These are phyloP conservation scores for Lordiphosa fenestrarum DNA, from an alignment of 2,888 invertebrate species.

Conservation along the genomic window DNA sequence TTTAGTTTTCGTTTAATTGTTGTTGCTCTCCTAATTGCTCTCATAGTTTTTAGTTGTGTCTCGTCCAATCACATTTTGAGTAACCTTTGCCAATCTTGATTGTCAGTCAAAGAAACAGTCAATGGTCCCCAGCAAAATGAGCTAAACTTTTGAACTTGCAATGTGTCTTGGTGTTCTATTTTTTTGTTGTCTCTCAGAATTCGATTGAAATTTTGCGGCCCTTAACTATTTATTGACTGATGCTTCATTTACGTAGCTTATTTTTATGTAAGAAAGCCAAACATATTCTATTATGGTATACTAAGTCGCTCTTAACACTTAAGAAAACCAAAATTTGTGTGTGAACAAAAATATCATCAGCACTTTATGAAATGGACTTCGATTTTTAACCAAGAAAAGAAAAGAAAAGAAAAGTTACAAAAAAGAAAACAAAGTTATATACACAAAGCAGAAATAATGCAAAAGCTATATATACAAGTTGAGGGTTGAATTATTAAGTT, in stretches of 20 bases:
- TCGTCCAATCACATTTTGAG: slow-evolving; percentile 65
- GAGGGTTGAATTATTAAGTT: slow-evolving; percentile 74
- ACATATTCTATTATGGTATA: slow-evolving; percentile 57
- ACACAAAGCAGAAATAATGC: slow-evolving; percentile 32
- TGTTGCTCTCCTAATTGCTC: slow-evolving; percentile 39
- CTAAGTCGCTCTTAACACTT: slow-evolving; percentile 68
- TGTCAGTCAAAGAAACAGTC: slow-evolving; percentile 76
- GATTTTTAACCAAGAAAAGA: slow-evolving; percentile 73
- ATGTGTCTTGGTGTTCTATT: neutral
- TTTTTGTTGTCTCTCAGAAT: neutral
- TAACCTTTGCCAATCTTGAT: slow-evolving; percentile 56
- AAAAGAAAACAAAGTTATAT: slow-evolving; percentile 39
- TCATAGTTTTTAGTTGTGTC: slow-evolving; percentile 68
- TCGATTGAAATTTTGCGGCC: slow-evolving; percentile 70
- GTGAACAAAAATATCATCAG: slow-evolving; percentile 80
- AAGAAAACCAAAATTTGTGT: slow-evolving; percentile 72
- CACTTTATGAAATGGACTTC: slow-evolving; percentile 80
- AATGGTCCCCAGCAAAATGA: slow-evolving; percentile 72
- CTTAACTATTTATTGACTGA: slow-evolving; percentile 79
- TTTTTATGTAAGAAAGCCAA: slow-evolving; percentile 45
- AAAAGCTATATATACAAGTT: slow-evolving; percentile 72
- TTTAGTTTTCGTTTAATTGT: slow-evolving; percentile 51
- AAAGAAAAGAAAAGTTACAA: slow-evolving; percentile 26
- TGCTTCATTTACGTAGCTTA: slow-evolving; percentile 69
- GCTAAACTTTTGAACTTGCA: neutral